These are phyloP conservation scores for Pseudoatta argentina DNA, from an alignment of 1,140 invertebrate species.

Conservation along the genomic window DNA sequence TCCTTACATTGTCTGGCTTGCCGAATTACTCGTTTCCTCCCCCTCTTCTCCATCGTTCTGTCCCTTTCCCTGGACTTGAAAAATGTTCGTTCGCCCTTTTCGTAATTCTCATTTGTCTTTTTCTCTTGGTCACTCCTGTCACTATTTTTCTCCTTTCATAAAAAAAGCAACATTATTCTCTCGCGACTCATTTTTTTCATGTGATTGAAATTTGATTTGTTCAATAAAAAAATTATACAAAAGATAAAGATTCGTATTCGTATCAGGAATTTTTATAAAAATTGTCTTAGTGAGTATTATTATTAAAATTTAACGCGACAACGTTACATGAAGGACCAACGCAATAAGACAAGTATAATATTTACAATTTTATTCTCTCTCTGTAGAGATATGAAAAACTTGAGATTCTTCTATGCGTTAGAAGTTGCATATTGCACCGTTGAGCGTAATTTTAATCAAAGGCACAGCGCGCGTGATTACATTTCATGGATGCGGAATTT, in stretches of 20 bases:
- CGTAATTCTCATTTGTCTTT: conserved; percentile 42
- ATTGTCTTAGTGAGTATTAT: neutral
- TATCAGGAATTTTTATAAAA: neutral
- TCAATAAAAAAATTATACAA: neutral
- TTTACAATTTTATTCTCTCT: neutral
- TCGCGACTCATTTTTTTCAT: neutral
- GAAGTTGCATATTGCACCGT: conserved; percentile 13
- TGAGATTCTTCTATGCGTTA: neutral
- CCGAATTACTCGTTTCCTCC: conserved; percentile 58
- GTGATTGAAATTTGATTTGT: neutral
- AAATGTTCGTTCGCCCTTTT: conserved; percentile 45
- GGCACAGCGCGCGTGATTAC: conserved; percentile 15
- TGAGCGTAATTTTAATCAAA: conserved; percentile 35
- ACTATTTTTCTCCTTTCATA: conserved; percentile 6
- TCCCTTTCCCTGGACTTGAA: conserved; percentile 1
- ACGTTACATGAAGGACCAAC: neutral
- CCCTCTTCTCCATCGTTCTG: neutral
- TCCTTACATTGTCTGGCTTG: conserved; percentile 51
- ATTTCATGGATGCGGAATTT: conserved; percentile 30
- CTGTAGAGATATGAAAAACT: neutral
- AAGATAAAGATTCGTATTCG: neutral
- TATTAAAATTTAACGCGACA: neutral
- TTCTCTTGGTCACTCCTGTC: neutral
- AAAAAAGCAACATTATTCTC: neutral
- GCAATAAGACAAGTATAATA: neutral